Evolutionary conservation across 2,888 invertebrate species (phyloP).

Genomic region (Sesia bembeciformis): DNA sequence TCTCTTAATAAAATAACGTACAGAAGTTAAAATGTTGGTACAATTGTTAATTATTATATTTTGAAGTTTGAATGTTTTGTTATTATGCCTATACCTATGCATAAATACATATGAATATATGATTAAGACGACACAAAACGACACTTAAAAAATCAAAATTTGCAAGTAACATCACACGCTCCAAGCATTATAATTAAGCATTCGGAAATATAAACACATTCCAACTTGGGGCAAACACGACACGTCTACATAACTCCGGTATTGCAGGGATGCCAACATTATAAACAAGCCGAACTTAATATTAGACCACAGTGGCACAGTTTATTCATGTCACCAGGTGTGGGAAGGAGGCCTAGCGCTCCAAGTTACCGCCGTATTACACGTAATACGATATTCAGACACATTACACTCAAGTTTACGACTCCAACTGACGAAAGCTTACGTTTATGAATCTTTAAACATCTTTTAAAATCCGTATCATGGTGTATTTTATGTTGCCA

Average conservation of each 20-base stretch:
- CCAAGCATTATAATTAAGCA: too few relatives aligned
- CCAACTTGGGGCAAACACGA: slow-evolving; percentile 25
- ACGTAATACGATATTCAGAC: slow-evolving; percentile 52
- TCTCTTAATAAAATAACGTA: too few relatives aligned
- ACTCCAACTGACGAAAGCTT: slow-evolving; percentile 53
- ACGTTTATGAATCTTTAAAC: slow-evolving; percentile 66
- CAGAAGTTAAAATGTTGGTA: too few relatives aligned
- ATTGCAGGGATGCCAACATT: slow-evolving; percentile 20
- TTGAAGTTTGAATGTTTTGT: too few relatives aligned
- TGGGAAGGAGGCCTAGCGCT: slow-evolving; percentile 49
- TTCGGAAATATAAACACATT: slow-evolving; percentile 2
- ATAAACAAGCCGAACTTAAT: slow-evolving; percentile 52
- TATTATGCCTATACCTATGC: too few relatives aligned
- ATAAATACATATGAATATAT: too few relatives aligned
- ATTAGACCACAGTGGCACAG: slow-evolving; percentile 50
- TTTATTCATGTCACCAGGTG: slow-evolving; percentile 66
- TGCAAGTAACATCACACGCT: too few relatives aligned
- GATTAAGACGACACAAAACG: too few relatives aligned
- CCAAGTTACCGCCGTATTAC: slow-evolving; percentile 48
- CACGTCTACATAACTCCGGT: slow-evolving; percentile 20
- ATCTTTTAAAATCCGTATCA: slow-evolving; percentile 57
- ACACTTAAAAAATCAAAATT: too few relatives aligned
- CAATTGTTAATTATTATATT: too few relatives aligned
- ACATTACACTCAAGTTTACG: slow-evolving; percentile 64
- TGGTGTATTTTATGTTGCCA: slow-evolving; percentile 27